Evolutionary conservation across 2,113 vertebrate species (phyloP).

Genomic region (Hypanus sabinus): DNA sequence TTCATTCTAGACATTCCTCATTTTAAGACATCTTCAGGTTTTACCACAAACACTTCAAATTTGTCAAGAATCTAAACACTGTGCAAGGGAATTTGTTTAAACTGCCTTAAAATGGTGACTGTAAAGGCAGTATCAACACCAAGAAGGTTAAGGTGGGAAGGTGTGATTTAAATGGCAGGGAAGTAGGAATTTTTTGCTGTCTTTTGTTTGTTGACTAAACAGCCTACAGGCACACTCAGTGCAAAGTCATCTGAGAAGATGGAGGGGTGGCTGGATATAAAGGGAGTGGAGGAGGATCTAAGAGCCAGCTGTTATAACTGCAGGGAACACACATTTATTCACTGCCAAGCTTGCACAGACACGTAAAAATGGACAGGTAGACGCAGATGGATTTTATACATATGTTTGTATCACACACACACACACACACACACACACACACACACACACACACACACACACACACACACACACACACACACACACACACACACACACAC

Average conservation of each 20-base stretch:
- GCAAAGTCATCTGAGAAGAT: neutral
- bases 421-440: neutral
- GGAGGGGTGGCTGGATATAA: neutral
- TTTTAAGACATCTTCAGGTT: neutral
- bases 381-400: neutral
- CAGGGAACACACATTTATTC: neutral
- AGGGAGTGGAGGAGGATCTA: neutral
- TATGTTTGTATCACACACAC: neutral
- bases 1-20: neutral
- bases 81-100: neutral
- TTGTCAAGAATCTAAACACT: neutral
- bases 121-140: neutral
- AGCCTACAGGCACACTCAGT: neutral
- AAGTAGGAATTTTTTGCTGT: neutral
- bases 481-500: neutral
- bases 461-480: neutral
- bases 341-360: neutral
- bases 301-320: neutral
- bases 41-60: neutral
- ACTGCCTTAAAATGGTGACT: neutral
- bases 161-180: neutral
- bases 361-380: neutral
- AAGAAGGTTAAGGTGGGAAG: neutral
- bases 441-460: neutral
- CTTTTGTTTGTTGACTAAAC: neutral